Percentiles rank a stretch among this genome's conserved stretches.
Evolutionary conservation across 2,888 invertebrate species (phyloP).

Genomic region (Diarsia rubi): DNA sequence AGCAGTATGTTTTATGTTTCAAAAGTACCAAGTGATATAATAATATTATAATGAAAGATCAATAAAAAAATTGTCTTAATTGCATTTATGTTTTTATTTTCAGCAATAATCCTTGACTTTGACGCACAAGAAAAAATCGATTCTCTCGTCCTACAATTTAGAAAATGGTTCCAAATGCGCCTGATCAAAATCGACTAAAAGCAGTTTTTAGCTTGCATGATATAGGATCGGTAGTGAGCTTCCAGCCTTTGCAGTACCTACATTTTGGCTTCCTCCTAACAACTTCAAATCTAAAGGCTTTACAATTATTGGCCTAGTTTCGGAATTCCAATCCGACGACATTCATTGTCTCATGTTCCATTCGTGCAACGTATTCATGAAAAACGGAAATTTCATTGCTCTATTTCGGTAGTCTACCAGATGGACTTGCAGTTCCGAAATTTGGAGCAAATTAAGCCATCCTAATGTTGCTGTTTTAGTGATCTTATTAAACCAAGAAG

Average conservation of each 20-base stretch:
- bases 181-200: background rate
- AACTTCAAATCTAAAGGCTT: constrained; percentile 27
- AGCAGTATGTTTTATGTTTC: background rate
- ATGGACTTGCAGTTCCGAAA: constrained; percentile 14
- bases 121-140: background rate
- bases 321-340: constrained; percentile 31
- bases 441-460: background rate
- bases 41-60: no score
- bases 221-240: background rate
- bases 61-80: background rate
- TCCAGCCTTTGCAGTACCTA: no score
- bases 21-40: background rate
- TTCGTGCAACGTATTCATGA: constrained; percentile 44
- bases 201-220: background rate
- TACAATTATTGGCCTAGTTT: constrained; percentile 56
- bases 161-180: background rate
- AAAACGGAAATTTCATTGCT: constrained; percentile 37
- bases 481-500: background rate
- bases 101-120: background rate
- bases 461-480: background rate
- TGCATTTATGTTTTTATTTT: background rate
- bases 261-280: background rate
- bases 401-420: constrained; percentile 41
- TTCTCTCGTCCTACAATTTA: background rate
- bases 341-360: constrained; percentile 45